Evolutionary conservation across 2,888 invertebrate genomes (phyloP).

Genomic region (Amiota mariae): DNA sequence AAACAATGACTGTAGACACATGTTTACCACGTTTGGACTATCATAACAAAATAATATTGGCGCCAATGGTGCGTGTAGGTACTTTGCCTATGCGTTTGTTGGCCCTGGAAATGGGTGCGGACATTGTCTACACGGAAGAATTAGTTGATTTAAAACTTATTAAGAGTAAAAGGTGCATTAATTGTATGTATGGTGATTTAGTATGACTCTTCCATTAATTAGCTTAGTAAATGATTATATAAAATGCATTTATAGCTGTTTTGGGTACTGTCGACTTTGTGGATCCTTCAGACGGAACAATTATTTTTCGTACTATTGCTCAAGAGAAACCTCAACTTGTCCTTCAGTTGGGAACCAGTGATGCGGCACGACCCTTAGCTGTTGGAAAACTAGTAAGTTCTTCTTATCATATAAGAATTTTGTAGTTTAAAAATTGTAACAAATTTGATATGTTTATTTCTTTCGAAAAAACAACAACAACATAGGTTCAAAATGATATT

Average conservation of each 20-base stretch:
- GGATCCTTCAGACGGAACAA: slow-evolving; percentile 89
- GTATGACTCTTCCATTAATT: neutral
- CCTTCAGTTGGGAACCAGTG: slow-evolving; percentile 94
- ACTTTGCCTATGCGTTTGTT: slow-evolving; percentile 93
- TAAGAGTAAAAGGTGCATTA: slow-evolving; percentile 84
- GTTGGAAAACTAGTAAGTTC: slow-evolving; percentile 88
- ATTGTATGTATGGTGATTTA: slow-evolving; percentile 77
- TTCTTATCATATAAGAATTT: too few species aligned
- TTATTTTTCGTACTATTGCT: slow-evolving; percentile 88
- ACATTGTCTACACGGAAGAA: slow-evolving; percentile 96
- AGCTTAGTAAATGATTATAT: neutral
- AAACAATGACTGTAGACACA: slow-evolving; percentile 10
- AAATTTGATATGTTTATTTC: too few species aligned
- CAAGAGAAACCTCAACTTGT: slow-evolving; percentile 88
- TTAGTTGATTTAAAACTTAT: slow-evolving; percentile 94
- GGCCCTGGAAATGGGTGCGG: slow-evolving; percentile 84
- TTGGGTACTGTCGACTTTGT: slow-evolving; percentile 93
- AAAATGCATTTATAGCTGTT: slow-evolving; percentile 78
- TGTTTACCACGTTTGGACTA: slow-evolving; percentile 55
- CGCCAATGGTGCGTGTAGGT: slow-evolving; percentile 93
- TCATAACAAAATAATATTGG: slow-evolving; percentile 69
- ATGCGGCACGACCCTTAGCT: slow-evolving; percentile 87
- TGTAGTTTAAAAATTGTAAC: neutral
- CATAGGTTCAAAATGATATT: slow-evolving; percentile 91
- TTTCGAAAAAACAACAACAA: too few species aligned